phyloP scores from a whole-genome alignment of 2,888 invertebrate genomes.

The Petrolisthes cinctipes region DNA sequence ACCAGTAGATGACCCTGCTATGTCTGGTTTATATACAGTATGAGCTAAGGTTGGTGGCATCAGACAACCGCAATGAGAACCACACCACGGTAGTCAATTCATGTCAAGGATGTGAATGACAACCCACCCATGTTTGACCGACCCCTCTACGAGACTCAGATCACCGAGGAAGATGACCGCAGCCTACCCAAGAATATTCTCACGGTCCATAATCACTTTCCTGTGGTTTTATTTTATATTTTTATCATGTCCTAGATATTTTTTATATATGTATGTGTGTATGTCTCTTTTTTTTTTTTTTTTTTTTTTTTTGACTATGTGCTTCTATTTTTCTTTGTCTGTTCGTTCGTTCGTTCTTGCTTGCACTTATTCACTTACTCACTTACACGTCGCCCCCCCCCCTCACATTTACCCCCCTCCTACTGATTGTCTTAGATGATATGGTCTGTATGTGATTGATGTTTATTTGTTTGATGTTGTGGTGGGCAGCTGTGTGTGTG shows the following conservation, averaged over 20 bases:
- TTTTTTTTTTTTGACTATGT: too few species aligned
- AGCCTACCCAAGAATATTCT: slow-evolving; percentile 93
- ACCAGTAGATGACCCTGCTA: too few species aligned
- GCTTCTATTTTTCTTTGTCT: too few species aligned
- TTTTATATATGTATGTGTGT: too few species aligned
- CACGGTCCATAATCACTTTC: slow-evolving; percentile 75
- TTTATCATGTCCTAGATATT: slow-evolving; percentile 9
- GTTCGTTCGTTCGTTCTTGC: not conserved
- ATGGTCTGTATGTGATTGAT: not conserved
- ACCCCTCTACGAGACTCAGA: slow-evolving; percentile 93
- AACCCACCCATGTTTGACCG: slow-evolving; percentile 97
- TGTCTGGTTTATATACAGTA: slow-evolving; percentile 77
- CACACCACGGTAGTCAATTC: slow-evolving; percentile 96
- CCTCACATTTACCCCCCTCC: not conserved
- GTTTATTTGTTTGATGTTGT: not conserved
- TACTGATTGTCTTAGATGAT: not conserved
- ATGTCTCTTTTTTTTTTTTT: too few species aligned
- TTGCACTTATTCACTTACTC: not conserved
- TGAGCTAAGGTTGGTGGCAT: slow-evolving; percentile 92
- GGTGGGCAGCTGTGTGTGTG: too few species aligned
- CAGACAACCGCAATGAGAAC: slow-evolving; percentile 96
- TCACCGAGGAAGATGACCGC: slow-evolving; percentile 95
- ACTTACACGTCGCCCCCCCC: not conserved
- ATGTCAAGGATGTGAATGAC: slow-evolving; percentile 98
- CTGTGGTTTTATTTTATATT: not conserved